Evolutionary conservation across 2,113 vertebrate genomes (phyloP).

Genomic region (Cyprinus carpio): DNA sequence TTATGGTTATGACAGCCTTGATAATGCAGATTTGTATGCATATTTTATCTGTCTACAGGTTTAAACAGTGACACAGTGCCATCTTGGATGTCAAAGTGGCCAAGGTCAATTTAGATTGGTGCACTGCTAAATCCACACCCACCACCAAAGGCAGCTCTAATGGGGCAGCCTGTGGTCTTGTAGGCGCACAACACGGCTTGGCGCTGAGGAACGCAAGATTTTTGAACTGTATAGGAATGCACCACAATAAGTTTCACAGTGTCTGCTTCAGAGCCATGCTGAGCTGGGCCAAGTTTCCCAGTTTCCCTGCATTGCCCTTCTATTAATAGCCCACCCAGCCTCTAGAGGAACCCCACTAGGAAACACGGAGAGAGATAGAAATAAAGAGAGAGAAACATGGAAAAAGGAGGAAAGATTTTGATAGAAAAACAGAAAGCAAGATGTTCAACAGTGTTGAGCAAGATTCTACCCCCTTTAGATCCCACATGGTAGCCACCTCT

Average conservation of each 20-base stretch:
- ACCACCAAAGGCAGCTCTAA: conserved; percentile 64
- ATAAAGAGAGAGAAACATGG: conserved; percentile 26
- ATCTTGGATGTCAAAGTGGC: background rate
- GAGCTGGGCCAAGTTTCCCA: conserved; percentile 49
- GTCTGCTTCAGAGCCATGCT: conserved; percentile 52
- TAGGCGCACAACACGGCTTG: conserved; percentile 59
- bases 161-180: conserved; percentile 59
- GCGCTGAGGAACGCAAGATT: conserved; percentile 58
- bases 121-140: conserved; percentile 58
- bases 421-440: conserved; percentile 31
- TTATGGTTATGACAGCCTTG: background rate
- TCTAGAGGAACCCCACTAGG: conserved; percentile 57
- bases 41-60: background rate
- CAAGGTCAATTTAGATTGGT: background rate
- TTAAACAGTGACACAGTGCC: background rate
- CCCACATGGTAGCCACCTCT: background rate
- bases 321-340: conserved; percentile 65
- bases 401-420: conserved; percentile 33
- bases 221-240: conserved; percentile 49
- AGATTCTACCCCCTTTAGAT: background rate
- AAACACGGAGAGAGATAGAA: conserved; percentile 40
- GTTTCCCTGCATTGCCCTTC: conserved; percentile 51
- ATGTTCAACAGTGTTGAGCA: background rate
- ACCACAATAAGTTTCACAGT: conserved; percentile 60
- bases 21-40: conserved; percentile 7